Evolutionary conservation across 2,888 invertebrate genomes (phyloP).

Genomic region (Cheilosia pagana): DNA sequence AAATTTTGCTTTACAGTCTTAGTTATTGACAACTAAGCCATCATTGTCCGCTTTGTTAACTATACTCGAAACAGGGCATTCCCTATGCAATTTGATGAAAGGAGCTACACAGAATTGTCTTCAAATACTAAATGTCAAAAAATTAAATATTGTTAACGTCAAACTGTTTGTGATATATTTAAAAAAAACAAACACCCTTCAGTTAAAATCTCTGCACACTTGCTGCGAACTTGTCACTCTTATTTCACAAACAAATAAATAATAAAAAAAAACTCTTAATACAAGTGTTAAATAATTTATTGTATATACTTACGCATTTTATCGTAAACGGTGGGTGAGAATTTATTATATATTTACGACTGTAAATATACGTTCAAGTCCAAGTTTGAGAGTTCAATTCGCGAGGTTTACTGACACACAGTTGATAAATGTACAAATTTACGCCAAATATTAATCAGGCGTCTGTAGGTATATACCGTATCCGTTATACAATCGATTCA

Average conservation of each 20-base stretch:
- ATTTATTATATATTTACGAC: background rate
- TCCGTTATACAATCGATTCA: slow-evolving; percentile 4
- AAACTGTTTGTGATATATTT: no score
- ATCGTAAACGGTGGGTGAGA: background rate
- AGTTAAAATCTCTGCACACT: no score
- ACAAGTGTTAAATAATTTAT: background rate
- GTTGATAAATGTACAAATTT: background rate
- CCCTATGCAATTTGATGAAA: no score
- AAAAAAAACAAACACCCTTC: no score
- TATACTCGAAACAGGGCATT: no score
- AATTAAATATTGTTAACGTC: no score
- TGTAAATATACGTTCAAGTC: background rate
- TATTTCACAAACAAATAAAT: background rate
- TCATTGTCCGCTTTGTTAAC: no score
- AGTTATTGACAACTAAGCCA: no score
- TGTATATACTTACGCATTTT: slow-evolving; percentile 52
- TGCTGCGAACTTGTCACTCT: no score
- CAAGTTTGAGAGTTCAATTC: slow-evolving; percentile 12
- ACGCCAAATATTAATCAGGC: slow-evolving; percentile 9
- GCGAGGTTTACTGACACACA: background rate
- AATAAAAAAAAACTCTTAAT: background rate
- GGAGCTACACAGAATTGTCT: no score
- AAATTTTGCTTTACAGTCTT: no score
- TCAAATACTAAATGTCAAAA: no score
- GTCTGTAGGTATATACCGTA: background rate